Conservation (phyloP, 2,797 vertebrate species). For the Meda fulgida region DNA sequence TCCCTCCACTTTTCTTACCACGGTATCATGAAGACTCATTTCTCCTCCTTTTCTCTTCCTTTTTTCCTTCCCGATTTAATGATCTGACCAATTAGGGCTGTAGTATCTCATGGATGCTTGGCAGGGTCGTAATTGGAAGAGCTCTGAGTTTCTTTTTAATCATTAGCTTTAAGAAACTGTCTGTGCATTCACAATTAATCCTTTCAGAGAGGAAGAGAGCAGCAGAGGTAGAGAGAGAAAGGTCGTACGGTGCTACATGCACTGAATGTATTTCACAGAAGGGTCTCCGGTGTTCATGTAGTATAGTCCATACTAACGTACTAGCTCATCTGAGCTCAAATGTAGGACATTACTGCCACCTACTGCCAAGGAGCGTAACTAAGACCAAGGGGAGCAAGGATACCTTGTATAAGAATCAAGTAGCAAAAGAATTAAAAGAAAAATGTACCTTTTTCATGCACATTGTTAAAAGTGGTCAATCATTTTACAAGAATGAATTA, state of each 20-base stretch:
- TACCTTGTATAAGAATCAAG: constrained; percentile 1
- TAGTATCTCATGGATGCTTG: constrained; percentile 52
- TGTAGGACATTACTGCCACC: constrained; percentile 63
- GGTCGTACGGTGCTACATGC: constrained; percentile 29
- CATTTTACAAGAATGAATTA: background rate
- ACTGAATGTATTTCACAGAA: constrained; percentile 44
- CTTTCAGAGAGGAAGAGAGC: constrained; percentile 45
- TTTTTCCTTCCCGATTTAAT: constrained; percentile 49
- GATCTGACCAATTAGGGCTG: constrained; percentile 58
- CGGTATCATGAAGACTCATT: constrained; percentile 5
- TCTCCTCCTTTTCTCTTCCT: constrained; percentile 20
- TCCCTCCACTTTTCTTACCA: constrained; percentile 11
- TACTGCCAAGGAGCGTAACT: constrained; percentile 55
- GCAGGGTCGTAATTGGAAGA: constrained; percentile 54
- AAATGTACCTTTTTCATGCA: background rate
- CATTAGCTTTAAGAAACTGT: constrained; percentile 53
- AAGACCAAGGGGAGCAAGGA: background rate
- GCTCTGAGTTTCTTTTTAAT: constrained; percentile 52
- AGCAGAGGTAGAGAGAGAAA: constrained; percentile 45
- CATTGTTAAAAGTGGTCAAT: background rate
- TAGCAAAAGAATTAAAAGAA: background rate
- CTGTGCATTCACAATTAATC: constrained; percentile 59
- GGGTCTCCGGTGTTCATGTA: constrained; percentile 24
- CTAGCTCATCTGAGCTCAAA: constrained; percentile 34
- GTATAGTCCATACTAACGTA: constrained; percentile 30